A percentile compares a stretch with the other conserved stretches of the same genome.
Conservation (phyloP, 2,797 vertebrate species). For the Zalophus californianus region DNA sequence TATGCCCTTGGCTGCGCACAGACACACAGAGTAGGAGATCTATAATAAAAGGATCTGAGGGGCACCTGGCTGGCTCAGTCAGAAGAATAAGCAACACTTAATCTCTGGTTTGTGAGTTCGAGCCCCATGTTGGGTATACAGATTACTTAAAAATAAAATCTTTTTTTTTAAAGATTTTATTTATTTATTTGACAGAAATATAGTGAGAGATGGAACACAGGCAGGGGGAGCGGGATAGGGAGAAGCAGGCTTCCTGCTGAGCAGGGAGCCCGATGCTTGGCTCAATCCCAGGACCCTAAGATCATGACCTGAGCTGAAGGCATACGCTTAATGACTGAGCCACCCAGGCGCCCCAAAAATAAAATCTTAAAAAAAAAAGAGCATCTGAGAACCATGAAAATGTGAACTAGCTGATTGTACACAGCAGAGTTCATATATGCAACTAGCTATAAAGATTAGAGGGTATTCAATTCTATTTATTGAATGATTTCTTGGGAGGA, state of each 20-base stretch:
- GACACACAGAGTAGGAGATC: not conserved
- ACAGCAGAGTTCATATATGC: not conserved
- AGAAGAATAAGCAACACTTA: not conserved
- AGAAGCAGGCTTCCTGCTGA: no score
- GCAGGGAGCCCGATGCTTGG: no score
- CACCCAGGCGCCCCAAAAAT: no score
- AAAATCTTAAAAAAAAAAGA: not conserved
- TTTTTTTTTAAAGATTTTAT: not conserved
- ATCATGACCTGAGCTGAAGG: no score
- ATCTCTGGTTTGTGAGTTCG: not conserved
- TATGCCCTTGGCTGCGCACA: not conserved
- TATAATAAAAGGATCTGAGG: constrained; percentile 41
- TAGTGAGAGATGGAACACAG: no score
- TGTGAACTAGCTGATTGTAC: constrained; percentile 19
- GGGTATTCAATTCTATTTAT: not conserved
- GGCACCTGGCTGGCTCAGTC: not conserved
- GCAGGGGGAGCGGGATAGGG: no score
- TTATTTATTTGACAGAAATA: no score
- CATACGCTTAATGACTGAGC: no score
- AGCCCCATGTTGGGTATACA: not conserved
- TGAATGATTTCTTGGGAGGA: constrained; percentile 33
- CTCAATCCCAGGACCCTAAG: no score
- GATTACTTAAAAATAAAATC: not conserved
- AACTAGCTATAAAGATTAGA: constrained; percentile 34
- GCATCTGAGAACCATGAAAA: constrained; percentile 6